Evolutionary conservation across 2,888 invertebrate species (phyloP).

Genomic region (Xestia sexstrigata): DNA sequence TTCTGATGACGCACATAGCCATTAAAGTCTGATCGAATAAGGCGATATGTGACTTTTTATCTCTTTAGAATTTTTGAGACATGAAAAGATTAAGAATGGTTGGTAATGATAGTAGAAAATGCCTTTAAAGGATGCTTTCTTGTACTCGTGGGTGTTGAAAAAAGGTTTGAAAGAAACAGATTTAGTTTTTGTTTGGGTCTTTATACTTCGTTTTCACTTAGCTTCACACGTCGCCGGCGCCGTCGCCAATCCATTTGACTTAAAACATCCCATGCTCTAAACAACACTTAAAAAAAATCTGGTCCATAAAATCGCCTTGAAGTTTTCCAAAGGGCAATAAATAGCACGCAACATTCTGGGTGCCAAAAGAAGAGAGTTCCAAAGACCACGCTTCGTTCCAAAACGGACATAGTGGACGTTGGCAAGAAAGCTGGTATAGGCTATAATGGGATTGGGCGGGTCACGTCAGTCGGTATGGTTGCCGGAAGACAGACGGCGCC

Average conservation of each 20-base stretch:
- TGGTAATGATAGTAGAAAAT: not conserved
- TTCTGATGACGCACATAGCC: not conserved
- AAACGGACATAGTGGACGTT: no score
- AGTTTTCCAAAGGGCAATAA: no score
- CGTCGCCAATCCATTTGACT: not conserved
- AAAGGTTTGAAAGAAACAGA: slow-evolving; percentile 3
- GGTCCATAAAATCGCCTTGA: not conserved
- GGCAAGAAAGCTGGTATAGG: no score
- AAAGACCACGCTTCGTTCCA: no score
- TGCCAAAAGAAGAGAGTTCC: no score
- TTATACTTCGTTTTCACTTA: not conserved
- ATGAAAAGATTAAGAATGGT: not conserved
- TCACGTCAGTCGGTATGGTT: no score
- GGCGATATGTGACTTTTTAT: slow-evolving; percentile 22
- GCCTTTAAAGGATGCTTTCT: not conserved
- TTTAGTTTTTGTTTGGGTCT: not conserved
- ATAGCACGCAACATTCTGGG: no score
- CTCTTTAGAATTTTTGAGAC: not conserved
- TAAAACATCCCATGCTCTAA: not conserved
- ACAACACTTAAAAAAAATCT: not conserved
- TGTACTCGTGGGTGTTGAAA: not conserved
- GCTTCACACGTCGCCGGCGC: not conserved
- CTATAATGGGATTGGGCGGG: no score
- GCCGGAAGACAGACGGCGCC: no score
- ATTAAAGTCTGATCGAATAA: slow-evolving; percentile 22